A percentile compares a stretch with the other conserved stretches of the same genome.
phyloP scores from a whole-genome alignment of 1,140 invertebrate genomes.

The Drosophila ercepeae region DNA sequence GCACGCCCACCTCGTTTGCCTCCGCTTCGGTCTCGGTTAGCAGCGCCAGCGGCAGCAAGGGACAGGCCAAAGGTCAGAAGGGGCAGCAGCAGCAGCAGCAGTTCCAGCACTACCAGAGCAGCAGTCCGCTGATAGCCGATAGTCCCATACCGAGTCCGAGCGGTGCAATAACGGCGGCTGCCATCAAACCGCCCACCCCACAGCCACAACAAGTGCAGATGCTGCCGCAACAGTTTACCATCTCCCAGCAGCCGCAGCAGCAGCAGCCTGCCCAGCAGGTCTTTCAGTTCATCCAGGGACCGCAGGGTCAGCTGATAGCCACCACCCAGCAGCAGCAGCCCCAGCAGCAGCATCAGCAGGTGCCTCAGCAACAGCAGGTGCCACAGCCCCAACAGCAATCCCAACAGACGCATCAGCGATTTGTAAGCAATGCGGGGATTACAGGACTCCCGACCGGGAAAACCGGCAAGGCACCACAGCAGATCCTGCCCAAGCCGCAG shows the following conservation, averaged over 20 bases:
- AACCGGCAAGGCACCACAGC: constrained; percentile 73
- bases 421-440: constrained; percentile 57
- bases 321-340: constrained; percentile 55
- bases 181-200: constrained; percentile 79
- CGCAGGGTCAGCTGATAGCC: constrained; percentile 79
- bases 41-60: constrained; percentile 80
- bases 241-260: constrained; percentile 60
- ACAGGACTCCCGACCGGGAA: constrained; percentile 58
- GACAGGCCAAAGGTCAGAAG: constrained; percentile 78
- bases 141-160: constrained; percentile 81
- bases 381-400: constrained; percentile 60
- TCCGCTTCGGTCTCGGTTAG: constrained; percentile 77
- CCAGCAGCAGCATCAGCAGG: constrained; percentile 45
- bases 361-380: constrained; percentile 46
- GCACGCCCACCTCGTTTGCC: constrained; percentile 69
- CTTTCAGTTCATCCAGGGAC: constrained; percentile 81
- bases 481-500: constrained; percentile 81
- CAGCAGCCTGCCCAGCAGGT: constrained; percentile 67
- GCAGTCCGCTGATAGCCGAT: constrained; percentile 82
- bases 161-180: constrained; percentile 67
- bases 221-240: constrained; percentile 80
- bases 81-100: constrained; percentile 68
- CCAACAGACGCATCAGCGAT: constrained; percentile 59
- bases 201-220: constrained; percentile 73
- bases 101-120: constrained; percentile 79